Evolutionary conservation across 1,140 invertebrate species (phyloP).

Genomic region (Chionoecetes opilio): DNA sequence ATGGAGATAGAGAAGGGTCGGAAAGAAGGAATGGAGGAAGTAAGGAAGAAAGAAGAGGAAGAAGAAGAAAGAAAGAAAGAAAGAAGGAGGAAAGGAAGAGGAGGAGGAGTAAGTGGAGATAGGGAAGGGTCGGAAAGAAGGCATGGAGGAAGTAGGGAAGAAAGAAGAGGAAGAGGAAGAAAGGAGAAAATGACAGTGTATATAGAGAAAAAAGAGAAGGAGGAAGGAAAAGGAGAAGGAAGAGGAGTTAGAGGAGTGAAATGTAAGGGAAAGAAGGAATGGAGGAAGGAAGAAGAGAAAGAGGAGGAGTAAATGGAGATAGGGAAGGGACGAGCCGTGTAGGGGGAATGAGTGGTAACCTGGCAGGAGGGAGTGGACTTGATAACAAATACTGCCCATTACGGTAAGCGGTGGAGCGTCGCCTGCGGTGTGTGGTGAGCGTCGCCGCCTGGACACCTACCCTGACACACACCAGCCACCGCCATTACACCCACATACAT

Average conservation of each 20-base stretch:
- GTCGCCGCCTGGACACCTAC: not conserved
- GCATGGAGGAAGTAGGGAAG: not conserved
- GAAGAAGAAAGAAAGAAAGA: too few relatives aligned
- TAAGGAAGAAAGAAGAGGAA: too few relatives aligned
- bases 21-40: too few relatives aligned
- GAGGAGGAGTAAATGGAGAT: not conserved
- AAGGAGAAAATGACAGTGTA: too few relatives aligned
- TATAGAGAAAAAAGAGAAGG: too few relatives aligned
- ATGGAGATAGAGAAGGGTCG: too few relatives aligned
- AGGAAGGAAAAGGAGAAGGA: too few relatives aligned
- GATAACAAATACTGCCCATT: slow-evolving; percentile 48
- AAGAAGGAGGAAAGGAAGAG: too few relatives aligned
- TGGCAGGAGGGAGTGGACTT: not conserved
- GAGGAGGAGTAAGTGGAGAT: too few relatives aligned
- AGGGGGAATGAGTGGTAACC: not conserved
- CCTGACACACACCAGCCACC: slow-evolving; percentile 49
- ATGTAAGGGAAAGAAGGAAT: not conserved
- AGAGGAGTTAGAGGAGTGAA: too few relatives aligned
- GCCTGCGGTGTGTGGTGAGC: not conserved
- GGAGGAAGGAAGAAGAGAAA: too few relatives aligned
- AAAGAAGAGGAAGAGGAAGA: not conserved
- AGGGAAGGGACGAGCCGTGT: not conserved
- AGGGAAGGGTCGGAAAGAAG: not conserved
- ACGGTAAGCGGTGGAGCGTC: slow-evolving; percentile 36
- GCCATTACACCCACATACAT: slow-evolving; percentile 42